These are phyloP conservation scores for Onychostruthus taczanowskii DNA, from an alignment of 2,113 vertebrate species.

Conservation along the genomic window DNA sequence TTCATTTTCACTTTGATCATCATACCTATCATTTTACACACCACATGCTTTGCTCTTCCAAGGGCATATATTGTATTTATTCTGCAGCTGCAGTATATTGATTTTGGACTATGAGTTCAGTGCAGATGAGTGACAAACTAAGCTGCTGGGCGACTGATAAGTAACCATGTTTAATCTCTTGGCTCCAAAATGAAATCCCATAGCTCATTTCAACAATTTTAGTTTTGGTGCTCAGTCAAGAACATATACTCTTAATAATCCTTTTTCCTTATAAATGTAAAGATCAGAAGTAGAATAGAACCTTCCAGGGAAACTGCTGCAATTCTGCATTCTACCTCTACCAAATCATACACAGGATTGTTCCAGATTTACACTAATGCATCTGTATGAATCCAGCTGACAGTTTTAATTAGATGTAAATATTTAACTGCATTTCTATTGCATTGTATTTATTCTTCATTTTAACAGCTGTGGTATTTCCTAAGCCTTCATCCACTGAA, in stretches of 20 bases:
- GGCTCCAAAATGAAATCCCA: background rate
- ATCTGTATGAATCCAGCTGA: background rate
- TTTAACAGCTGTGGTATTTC: background rate
- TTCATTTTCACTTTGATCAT: constrained; percentile 36
- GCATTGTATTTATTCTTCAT: background rate
- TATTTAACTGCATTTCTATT: background rate
- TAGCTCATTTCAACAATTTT: constrained; percentile 5
- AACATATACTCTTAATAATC: background rate
- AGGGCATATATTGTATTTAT: background rate
- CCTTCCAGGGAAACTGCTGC: background rate
- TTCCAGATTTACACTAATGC: background rate
- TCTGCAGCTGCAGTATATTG: background rate
- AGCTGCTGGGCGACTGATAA: constrained; percentile 3
- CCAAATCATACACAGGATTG: background rate
- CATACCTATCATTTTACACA: constrained; percentile 25
- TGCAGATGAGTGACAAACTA: constrained; percentile 4
- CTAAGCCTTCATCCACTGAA: background rate
- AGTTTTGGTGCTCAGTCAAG: background rate
- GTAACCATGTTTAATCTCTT: background rate
- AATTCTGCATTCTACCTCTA: background rate
- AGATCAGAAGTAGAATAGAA: background rate
- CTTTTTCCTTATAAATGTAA: background rate
- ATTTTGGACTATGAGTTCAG: constrained; percentile 21
- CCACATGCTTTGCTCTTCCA: constrained; percentile 24
- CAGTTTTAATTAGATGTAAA: background rate